Evolutionary conservation across 2,113 vertebrate genomes (phyloP).

Genomic region (Cygnus atratus): DNA sequence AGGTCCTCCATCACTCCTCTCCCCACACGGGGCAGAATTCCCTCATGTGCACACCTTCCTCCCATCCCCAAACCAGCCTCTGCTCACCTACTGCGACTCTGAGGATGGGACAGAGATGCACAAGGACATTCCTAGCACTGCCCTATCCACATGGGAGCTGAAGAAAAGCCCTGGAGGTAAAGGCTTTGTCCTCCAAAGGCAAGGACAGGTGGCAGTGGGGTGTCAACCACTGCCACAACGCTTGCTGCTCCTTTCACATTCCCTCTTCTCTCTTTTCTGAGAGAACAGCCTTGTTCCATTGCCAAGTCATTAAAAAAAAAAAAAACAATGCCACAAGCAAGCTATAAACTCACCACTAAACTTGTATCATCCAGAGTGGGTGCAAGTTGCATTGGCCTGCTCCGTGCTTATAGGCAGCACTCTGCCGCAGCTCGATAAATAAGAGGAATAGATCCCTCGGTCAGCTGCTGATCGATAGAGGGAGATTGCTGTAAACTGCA

Average conservation of each 20-base stretch:
- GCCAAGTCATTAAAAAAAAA: not conserved
- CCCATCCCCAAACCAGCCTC: not conserved
- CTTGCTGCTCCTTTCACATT: not conserved
- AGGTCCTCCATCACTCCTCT: not conserved
- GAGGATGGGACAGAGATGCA: not conserved
- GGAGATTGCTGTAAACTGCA: not conserved
- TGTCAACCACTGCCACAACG: not conserved
- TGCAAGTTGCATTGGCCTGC: not conserved
- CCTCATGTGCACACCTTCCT: accelerated
- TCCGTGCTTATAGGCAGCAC: not conserved
- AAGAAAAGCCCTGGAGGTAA: not conserved
- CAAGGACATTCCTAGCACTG: not conserved
- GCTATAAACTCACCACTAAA: not conserved
- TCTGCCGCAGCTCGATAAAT: not conserved
- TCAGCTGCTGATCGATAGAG: not conserved
- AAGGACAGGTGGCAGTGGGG: not conserved
- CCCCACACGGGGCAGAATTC: not conserved
- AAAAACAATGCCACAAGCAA: not conserved
- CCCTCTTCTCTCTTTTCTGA: not conserved
- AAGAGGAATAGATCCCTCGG: not conserved
- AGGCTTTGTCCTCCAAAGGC: not conserved
- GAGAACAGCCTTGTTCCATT: not conserved
- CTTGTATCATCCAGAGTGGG: not conserved
- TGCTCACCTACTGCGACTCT: not conserved
- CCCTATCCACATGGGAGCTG: not conserved